Percentiles rank a stretch among this genome's conserved stretches.
Evolutionary conservation across 2,113 vertebrate genomes (phyloP).

Genomic region (Chaetops frenatus): DNA sequence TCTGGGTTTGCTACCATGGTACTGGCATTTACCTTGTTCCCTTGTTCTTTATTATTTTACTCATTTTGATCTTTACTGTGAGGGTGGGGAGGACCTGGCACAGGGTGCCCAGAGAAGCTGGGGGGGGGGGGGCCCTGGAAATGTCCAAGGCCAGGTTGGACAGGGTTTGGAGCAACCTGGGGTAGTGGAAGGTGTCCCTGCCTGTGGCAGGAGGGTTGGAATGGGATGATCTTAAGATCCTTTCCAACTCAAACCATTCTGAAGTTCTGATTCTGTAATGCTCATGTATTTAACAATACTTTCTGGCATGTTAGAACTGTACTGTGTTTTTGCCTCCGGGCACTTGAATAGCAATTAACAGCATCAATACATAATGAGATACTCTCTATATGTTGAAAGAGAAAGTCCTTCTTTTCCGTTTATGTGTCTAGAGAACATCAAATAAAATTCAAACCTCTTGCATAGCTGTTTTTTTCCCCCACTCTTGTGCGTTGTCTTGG

Average conservation of each 20-base stretch:
- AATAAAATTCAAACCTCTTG: not conserved
- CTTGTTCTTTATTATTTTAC: not conserved
- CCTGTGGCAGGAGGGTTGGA: not conserved
- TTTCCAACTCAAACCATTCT: not conserved
- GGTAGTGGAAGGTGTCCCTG: not conserved
- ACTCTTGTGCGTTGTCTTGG: not conserved
- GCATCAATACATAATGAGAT: not conserved
- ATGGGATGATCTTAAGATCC: not conserved
- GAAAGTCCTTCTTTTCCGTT: not conserved
- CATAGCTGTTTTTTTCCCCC: not conserved
- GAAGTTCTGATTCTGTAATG: not conserved
- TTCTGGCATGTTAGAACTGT: not conserved
- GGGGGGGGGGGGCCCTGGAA: not conserved
- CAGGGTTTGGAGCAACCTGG: fast-evolving
- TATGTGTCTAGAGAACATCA: not conserved
- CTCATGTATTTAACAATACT: not conserved
- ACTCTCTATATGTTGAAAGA: not conserved
- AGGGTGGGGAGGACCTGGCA: not conserved
- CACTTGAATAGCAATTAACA: constrained; percentile 9
- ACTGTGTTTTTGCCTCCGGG: not conserved
- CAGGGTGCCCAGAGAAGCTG: not conserved
- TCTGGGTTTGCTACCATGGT: not conserved
- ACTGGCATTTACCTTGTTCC: not conserved
- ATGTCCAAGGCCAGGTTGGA: not conserved
- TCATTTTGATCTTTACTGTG: not conserved